Evolutionary conservation across 2,888 invertebrate species (phyloP).

Genomic region (Eubasilissa splendida): DNA sequence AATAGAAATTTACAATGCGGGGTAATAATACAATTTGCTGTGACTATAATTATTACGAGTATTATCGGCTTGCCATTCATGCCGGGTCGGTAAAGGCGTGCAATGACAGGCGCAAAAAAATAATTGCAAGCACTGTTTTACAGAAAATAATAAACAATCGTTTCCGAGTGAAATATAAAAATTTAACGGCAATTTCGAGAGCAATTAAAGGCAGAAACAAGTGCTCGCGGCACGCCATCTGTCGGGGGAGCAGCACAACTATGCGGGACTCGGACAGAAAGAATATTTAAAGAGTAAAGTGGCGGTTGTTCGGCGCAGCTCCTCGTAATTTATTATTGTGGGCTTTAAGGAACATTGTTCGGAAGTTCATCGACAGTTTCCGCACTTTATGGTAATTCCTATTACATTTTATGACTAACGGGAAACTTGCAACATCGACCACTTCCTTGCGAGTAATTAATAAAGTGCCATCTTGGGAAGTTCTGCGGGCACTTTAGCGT

Average conservation of each 20-base stretch:
- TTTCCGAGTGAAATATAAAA: conserved; percentile 20
- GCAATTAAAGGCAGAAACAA: conserved; percentile 5
- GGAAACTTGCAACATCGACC: conserved; percentile 28
- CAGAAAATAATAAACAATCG: neutral
- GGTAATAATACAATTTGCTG: too few relatives aligned
- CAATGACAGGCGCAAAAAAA: neutral
- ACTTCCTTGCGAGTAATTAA: conserved; percentile 1
- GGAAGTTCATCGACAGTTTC: conserved; percentile 41
- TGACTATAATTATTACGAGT: too few relatives aligned
- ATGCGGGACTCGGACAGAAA: neutral
- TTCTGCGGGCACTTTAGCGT: neutral
- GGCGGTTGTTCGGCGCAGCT: neutral
- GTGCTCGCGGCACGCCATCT: neutral
- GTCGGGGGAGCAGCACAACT: neutral
- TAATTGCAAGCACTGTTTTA: neutral
- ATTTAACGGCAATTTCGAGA: neutral
- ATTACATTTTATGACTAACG: conserved; percentile 27
- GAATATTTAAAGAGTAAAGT: neutral
- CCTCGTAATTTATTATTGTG: conserved; percentile 17
- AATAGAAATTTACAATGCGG: too few relatives aligned
- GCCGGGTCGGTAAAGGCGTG: neutral
- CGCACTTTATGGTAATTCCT: conserved; percentile 43
- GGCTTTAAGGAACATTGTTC: conserved; percentile 12
- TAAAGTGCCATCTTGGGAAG: conserved; percentile 1
- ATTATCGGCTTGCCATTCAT: neutral